Evolutionary conservation across 2,888 invertebrate genomes (phyloP).

Genomic region (Parapristionchus giblindavisi): DNA sequence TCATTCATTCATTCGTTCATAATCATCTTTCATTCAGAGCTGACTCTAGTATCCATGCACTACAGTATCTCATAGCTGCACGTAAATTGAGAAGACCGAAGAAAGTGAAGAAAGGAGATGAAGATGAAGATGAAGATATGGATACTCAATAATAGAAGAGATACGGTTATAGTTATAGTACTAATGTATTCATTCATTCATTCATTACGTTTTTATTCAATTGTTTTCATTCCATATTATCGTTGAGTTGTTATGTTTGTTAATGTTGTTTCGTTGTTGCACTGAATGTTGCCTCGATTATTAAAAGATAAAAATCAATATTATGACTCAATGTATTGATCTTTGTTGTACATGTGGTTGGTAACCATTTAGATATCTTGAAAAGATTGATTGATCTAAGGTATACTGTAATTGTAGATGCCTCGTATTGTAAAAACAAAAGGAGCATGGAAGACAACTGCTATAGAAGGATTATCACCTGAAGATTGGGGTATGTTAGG

Average conservation of each 20-base stretch:
- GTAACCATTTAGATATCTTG: no score
- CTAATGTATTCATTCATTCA: no score
- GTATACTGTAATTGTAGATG: no score
- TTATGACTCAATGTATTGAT: no score
- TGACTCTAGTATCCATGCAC: constrained; percentile 53
- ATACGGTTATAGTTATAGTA: neutral
- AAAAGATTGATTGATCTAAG: no score
- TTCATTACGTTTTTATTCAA: no score
- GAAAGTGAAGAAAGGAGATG: constrained; percentile 39
- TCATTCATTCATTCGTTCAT: neutral
- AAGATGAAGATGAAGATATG: constrained; percentile 8
- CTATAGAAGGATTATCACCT: constrained; percentile 22
- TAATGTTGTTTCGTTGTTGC: neutral
- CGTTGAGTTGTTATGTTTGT: constrained; percentile 25
- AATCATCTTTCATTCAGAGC: constrained; percentile 46
- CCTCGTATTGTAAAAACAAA: neutral
- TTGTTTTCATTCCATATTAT: no score
- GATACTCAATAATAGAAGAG: neutral
- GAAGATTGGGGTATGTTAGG: constrained; percentile 41
- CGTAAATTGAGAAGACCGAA: constrained; percentile 37
- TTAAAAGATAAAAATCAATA: no score
- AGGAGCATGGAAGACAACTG: constrained; percentile 16
- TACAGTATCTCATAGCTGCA: constrained; percentile 48
- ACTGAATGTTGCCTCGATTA: neutral
- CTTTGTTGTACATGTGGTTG: no score